Conservation (phyloP, 2,113 vertebrate genomes). For the Thunnus maccoyii region DNA sequence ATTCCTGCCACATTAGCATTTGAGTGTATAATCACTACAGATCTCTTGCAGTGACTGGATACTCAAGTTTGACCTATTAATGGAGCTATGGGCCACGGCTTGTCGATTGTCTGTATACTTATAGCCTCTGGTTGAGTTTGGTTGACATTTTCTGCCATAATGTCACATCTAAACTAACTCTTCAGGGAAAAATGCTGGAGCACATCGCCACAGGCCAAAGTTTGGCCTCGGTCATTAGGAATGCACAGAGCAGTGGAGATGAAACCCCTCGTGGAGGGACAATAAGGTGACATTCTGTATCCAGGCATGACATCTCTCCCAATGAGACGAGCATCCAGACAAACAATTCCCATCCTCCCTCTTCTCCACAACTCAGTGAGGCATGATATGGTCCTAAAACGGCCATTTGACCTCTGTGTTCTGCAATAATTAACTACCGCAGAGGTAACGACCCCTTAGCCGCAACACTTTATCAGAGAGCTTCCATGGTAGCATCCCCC, state of each 20-base stretch:
- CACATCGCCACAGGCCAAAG: constrained; percentile 38
- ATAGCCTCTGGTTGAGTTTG: constrained; percentile 55
- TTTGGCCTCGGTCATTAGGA: constrained; percentile 44
- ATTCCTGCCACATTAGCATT: constrained; percentile 11
- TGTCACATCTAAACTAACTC: constrained; percentile 54
- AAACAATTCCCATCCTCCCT: constrained; percentile 45
- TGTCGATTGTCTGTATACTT: constrained; percentile 26
- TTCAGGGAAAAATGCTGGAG: constrained; percentile 27
- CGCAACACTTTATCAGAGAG: constrained; percentile 37
- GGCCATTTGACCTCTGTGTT: constrained; percentile 42
- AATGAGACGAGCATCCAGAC: constrained; percentile 30
- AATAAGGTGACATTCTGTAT: constrained; percentile 64
- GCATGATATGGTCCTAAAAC: constrained; percentile 32
- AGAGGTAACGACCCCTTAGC: constrained; percentile 50
- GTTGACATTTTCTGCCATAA: constrained; percentile 72
- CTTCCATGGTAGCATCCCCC: constrained; percentile 11
- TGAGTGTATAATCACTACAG: constrained; percentile 15
- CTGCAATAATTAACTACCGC: constrained; percentile 48
- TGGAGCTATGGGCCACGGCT: constrained; percentile 6
- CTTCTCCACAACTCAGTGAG: neutral
- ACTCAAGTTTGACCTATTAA: constrained; percentile 41
- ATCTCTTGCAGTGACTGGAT: constrained; percentile 19
- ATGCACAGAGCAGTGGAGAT: constrained; percentile 49
- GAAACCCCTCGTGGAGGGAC: constrained; percentile 39
- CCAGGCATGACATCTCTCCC: constrained; percentile 47